These are phyloP conservation scores for Vireo altiloquus DNA, from an alignment of 2,113 vertebrate genomes.

Conservation along the genomic window DNA sequence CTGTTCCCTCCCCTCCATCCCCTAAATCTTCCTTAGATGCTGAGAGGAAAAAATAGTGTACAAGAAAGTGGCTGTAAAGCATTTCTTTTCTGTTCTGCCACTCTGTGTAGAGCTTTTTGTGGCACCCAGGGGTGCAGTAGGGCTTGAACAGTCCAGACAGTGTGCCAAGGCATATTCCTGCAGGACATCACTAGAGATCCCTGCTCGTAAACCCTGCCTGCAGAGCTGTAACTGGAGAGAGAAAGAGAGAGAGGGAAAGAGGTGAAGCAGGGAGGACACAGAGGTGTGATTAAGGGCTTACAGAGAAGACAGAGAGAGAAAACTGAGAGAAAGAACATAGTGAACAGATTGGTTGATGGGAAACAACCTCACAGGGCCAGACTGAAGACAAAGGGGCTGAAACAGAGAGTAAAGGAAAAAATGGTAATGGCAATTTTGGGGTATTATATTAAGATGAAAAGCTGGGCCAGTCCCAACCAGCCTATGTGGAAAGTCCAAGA, in stretches of 20 bases:
- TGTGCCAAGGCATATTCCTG: constrained; percentile 28
- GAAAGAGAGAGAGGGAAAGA: not conserved
- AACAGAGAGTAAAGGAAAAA: not conserved
- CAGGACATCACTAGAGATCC: not conserved
- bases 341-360: not conserved
- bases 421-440: not conserved
- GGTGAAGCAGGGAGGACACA: not conserved
- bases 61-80: constrained; percentile 30
- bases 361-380: not conserved
- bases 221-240: not conserved
- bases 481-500: not conserved
- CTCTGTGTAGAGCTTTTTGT: constrained; percentile 21
- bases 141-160: constrained; percentile 51
- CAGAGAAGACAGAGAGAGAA: not conserved
- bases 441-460: not conserved
- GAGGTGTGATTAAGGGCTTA: not conserved
- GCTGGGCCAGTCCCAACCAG: not conserved
- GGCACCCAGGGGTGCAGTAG: constrained; percentile 33
- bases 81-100: constrained; percentile 25
- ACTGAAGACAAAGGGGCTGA: not conserved
- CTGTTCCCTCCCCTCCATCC: not conserved
- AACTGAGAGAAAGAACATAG: not conserved
- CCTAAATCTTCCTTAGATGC: constrained; percentile 21
- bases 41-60: not conserved
- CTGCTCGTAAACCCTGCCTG: constrained; percentile 9